Percentiles rank a stretch among this genome's conserved stretches.
phyloP scores from a whole-genome alignment of 1,140 invertebrate genomes.

The Papilio glaucus region DNA sequence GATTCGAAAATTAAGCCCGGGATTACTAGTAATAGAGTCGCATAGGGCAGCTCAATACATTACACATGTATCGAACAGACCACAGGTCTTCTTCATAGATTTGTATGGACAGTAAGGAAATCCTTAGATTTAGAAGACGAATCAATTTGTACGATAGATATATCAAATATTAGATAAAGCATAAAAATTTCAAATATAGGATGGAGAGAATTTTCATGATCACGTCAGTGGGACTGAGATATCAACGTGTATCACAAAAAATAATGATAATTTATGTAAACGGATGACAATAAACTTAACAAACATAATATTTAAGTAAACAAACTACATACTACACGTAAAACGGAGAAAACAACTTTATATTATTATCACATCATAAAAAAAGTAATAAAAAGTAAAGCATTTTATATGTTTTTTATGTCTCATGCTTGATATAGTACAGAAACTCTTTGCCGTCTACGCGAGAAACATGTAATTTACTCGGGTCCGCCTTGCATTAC shows the following conservation, averaged over 20 bases:
- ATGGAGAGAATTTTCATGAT: too few species aligned
- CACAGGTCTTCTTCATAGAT: neutral
- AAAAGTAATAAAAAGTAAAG: slow-evolving; percentile 17
- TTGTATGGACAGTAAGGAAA: too few species aligned
- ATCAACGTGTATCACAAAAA: too few species aligned
- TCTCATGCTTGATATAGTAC: slow-evolving; percentile 21
- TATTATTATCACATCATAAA: slow-evolving; percentile 13
- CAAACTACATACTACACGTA: neutral
- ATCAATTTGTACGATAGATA: neutral
- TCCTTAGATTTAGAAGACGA: too few species aligned
- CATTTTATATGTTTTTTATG: slow-evolving; percentile 9
- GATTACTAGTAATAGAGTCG: neutral
- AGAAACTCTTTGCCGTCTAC: slow-evolving; percentile 27
- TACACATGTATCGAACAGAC: neutral
- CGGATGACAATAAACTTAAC: neutral
- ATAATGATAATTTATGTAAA: too few species aligned
- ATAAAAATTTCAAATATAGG: too few species aligned
- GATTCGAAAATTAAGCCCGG: neutral
- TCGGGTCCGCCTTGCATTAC: slow-evolving; percentile 8
- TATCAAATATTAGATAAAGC: too few species aligned
- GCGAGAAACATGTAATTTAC: slow-evolving; percentile 32
- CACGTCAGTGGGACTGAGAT: too few species aligned
- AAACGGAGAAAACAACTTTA: neutral
- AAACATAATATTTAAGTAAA: neutral
- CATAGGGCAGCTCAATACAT: neutral